phyloP scores from a whole-genome alignment of 2,113 vertebrate species.

The Motacilla alba region DNA sequence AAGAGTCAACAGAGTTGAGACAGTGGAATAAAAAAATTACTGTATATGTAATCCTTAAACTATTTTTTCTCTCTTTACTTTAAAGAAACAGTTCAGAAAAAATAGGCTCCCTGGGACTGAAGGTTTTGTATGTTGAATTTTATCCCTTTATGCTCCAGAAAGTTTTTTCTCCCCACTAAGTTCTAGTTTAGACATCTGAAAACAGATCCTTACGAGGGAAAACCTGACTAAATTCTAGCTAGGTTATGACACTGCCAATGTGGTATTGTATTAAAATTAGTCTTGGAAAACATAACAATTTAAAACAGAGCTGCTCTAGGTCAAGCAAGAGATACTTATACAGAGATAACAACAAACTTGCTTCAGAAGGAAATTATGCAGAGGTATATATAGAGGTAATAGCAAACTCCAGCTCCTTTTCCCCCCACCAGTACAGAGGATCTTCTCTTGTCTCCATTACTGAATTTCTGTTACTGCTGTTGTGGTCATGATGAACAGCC shows the following conservation, averaged over 20 bases:
- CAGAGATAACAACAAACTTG: background rate
- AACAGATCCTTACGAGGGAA: background rate
- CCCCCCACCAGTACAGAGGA: background rate
- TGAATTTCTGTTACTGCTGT: background rate
- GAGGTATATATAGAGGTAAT: background rate
- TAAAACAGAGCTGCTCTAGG: background rate
- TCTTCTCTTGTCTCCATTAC: background rate
- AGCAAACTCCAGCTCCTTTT: background rate
- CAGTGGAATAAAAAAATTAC: background rate
- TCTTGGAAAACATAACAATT: background rate
- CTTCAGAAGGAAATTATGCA: background rate
- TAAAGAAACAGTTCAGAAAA: background rate
- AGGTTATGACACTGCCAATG: background rate
- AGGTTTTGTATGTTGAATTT: background rate
- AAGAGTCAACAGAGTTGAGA: background rate
- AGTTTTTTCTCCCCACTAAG: background rate
- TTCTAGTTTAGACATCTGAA: background rate
- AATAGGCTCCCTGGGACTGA: background rate
- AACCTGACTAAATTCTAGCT: background rate
- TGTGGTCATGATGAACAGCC: background rate
- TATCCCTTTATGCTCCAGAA: background rate
- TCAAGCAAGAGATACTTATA: background rate
- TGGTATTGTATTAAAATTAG: background rate
- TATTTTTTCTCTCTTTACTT: background rate
- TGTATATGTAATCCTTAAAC: background rate